phyloP scores from a whole-genome alignment of 2,113 vertebrate genomes.

The Stegostoma tigrinum region DNA sequence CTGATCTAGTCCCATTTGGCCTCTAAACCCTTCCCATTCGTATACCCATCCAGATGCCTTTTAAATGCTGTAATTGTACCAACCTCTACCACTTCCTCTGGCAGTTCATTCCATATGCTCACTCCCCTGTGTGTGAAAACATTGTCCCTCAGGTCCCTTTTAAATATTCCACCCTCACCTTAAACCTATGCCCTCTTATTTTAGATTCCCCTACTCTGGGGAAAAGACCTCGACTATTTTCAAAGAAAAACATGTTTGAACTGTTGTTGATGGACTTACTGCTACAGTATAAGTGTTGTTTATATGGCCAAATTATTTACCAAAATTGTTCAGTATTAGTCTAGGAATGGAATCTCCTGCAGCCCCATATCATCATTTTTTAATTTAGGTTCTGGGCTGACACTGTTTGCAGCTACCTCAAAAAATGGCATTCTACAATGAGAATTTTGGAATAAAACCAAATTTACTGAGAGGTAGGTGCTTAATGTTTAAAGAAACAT shows the following conservation, averaged over 20 bases:
- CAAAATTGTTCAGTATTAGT: not conserved
- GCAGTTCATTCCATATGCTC: too few relatives aligned
- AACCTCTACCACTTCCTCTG: too few relatives aligned
- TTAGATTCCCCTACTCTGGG: too few relatives aligned
- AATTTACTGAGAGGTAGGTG: not conserved
- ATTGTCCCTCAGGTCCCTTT: too few relatives aligned
- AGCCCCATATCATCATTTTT: not conserved
- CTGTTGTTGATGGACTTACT: not conserved
- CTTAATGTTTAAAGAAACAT: not conserved
- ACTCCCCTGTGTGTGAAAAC: too few relatives aligned
- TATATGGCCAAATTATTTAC: not conserved
- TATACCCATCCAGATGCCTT: too few relatives aligned
- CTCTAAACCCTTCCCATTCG: too few relatives aligned
- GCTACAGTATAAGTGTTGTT: not conserved
- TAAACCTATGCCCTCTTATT: too few relatives aligned
- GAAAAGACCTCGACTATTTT: not conserved
- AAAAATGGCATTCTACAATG: not conserved
- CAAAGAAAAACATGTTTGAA: not conserved
- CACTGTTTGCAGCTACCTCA: not conserved
- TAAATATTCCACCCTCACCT: too few relatives aligned
- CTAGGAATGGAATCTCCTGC: not conserved
- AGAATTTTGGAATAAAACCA: not conserved
- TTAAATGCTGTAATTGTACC: too few relatives aligned
- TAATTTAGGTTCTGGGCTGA: not conserved
- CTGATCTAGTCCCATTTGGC: too few relatives aligned